Conservation (phyloP, 2,113 vertebrate genomes). For the Grantiella picta region DNA sequence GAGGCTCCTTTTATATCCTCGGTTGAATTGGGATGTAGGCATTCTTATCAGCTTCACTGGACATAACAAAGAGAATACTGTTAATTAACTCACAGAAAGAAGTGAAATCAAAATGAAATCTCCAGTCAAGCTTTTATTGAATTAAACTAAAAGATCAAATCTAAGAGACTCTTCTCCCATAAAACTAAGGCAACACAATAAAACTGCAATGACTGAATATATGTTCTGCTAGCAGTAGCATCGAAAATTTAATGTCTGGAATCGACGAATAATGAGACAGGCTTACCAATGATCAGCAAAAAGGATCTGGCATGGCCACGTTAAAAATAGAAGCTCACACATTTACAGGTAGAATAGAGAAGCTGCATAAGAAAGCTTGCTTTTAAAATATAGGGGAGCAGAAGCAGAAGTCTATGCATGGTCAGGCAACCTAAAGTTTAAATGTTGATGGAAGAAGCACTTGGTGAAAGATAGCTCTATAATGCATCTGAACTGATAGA, state of each 20-base stretch:
- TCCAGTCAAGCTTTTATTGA: not conserved
- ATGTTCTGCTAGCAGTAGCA: not conserved
- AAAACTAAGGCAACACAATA: not conserved
- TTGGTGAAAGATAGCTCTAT: not conserved
- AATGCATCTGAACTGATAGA: not conserved
- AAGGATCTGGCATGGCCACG: not conserved
- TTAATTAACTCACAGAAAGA: constrained; percentile 2
- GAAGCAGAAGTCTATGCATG: not conserved
- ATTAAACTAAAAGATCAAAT: not conserved
- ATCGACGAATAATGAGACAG: not conserved
- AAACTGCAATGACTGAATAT: not conserved
- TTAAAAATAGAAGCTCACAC: not conserved
- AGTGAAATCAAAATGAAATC: not conserved
- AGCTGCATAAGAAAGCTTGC: not conserved
- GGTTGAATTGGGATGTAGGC: not conserved
- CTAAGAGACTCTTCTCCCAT: not conserved
- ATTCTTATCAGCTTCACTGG: not conserved
- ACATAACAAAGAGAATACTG: not conserved
- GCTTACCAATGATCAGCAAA: not conserved
- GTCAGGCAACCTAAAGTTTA: not conserved
- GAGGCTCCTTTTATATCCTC: not conserved
- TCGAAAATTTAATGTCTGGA: not conserved
- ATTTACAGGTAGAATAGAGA: not conserved
- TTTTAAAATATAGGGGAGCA: not conserved
- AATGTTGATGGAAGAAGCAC: not conserved